Base-by-base conservation (phyloP, 2,797 vertebrate species). In the Nyctibius grandis region DNA sequence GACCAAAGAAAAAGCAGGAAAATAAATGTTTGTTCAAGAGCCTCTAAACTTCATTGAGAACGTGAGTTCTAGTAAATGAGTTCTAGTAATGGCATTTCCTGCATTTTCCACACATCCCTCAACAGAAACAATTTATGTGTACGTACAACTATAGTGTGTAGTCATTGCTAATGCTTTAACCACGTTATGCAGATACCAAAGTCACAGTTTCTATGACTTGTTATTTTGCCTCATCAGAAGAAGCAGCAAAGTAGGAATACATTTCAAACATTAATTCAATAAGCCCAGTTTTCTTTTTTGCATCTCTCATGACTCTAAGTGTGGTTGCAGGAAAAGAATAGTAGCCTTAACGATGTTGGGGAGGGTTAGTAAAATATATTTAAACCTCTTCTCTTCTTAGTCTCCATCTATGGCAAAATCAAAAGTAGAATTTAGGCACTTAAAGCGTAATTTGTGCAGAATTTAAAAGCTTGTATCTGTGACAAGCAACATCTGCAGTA, bases 21-120 rank as follows among this genome's bases (percentile, higher is more conserved):
- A 65, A 92, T n/a, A 94, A 80, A 77, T 77, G 75, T 20, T 82
- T 56, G 28, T 91, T 95, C 48, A 93, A 81, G 83, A 78, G 91
- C 95, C 72, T 72, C 83, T 85, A 85, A 91, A 85, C 51, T 83
- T 77, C 69, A 70, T 42, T 60, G 36, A 48, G 34, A 87, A 83
- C 14, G 6, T 85, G 75, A 91, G 45, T 92, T 85, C 78, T 75
- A 85, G 51, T 87, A 88, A 54, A 5, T 57, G 34, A 78, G 56
- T 94, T 96, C 80, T 77, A 54, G 29, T 65, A 57, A 88, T 65
- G 11, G 11, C 26, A 25, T 70, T 80, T 85, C 76, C 60, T 65
- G 5, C 29, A 45, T 88, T 47, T 78, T 67, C 67, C 12, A 53
- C 19, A 26, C 11, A 34, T 45, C 16, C 4, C 31, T 87, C 44